Evolutionary conservation across 2,113 vertebrate genomes (phyloP).

Genomic region (Charina bottae): DNA sequence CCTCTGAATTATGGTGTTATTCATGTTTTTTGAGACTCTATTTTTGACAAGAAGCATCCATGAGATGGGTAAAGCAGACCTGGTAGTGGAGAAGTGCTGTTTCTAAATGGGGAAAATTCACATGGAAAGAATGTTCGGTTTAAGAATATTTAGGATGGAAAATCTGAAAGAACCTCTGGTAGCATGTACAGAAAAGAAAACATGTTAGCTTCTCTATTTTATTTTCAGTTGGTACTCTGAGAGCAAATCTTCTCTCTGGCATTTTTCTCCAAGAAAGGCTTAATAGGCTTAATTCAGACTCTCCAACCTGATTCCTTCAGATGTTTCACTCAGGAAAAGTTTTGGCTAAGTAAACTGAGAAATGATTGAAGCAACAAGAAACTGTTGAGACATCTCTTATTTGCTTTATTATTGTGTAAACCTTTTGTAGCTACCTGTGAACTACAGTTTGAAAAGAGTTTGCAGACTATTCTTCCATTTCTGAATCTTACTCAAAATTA

Average conservation of each 20-base stretch:
- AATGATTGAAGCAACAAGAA: neutral
- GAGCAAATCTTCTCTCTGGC: neutral
- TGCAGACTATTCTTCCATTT: too few relatives aligned
- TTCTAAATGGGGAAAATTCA: neutral
- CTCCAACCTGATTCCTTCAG: neutral
- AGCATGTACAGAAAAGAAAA: neutral
- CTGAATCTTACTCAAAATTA: neutral
- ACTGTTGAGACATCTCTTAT: neutral
- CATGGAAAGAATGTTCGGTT: accelerated
- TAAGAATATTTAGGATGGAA: neutral
- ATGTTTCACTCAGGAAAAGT: neutral
- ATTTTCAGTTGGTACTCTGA: neutral
- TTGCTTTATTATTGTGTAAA: neutral
- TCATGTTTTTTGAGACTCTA: neutral
- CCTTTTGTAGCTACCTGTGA: neutral
- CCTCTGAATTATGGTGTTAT: neutral
- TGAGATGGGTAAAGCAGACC: neutral
- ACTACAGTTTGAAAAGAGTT: neutral
- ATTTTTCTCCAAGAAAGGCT: neutral
- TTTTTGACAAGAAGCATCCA: accelerated
- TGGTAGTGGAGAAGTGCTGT: neutral
- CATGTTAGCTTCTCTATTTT: neutral
- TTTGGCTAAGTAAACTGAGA: neutral
- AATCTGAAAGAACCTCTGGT: neutral
- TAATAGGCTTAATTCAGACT: neutral